Base-by-base conservation (phyloP, 2,888 invertebrate genomes). In the Embidobia sp. region DNA sequence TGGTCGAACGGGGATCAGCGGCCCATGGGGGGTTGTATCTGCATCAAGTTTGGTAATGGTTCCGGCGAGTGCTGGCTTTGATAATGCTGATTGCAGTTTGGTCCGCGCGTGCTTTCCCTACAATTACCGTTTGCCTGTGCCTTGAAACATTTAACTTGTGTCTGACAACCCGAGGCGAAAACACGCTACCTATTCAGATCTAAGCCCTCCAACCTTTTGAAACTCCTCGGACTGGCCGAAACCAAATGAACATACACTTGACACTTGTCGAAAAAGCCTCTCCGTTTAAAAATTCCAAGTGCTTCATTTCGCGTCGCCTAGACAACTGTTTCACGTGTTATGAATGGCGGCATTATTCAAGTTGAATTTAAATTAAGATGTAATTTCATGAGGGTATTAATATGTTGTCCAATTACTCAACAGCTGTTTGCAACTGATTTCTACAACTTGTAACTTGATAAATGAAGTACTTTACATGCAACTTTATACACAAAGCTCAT, bases 31-130 rank as follows among this genome's bases (percentile, higher is more conserved):
- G n/a, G n/a, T n/a, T n/a, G n/a, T n/a, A n/a, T n/a, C n/a, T n/a
- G n/a, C n/a, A n/a, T n/a, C n/a, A n/a, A n/a, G n/a, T n/a, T n/a
- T n/a, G n/a, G n/a, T n/a, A n/a, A n/a, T n/a, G n/a, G 22, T 22
- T 22, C 22, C 22, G 22, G 22, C 22, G 3, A 22, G 22, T 22
- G 3, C 6, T 22, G 3, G 84, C 82, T 85, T 86, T 85, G 85
- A 85, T 86, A 85, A 85, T 86, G 81, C 81, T 85, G 85, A 86
- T 86, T 86, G 85, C 83, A 85, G 79, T 84, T 84, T 82, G 82
- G 80, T 66, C 73, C 77, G 77, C 51, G 67, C 55, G 77, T 80
- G 72, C 81, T 74, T 73, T 79, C 79, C 63, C 76, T 46, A 78
- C 83, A 83, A 84, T 83, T 84, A 83, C 79, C 77, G 81, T 79